Conservation (phyloP, 2,113 vertebrate species). For the Cyanocitta stelleri region DNA sequence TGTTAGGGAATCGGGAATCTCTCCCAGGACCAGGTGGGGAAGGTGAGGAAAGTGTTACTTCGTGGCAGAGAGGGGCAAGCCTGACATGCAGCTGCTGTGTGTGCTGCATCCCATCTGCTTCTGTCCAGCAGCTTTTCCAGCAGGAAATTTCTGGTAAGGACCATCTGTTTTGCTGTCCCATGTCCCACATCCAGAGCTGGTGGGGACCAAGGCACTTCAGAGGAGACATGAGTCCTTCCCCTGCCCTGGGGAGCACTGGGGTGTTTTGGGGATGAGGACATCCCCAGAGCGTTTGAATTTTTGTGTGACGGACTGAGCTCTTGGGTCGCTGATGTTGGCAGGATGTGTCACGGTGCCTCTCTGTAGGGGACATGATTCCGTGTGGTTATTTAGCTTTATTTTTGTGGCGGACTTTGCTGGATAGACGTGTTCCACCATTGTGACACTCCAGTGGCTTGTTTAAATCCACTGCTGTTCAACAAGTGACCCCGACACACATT, state of each 20-base stretch:
- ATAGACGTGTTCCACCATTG: not conserved
- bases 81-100: rapidly evolving
- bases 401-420: not conserved
- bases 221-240: not conserved
- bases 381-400: not conserved
- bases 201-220: not conserved
- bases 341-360: not conserved
- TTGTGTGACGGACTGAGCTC: rapidly evolving
- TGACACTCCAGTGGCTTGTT: not conserved
- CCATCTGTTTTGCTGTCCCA: not conserved
- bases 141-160: not conserved
- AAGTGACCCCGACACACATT: rapidly evolving
- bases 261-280: rapidly evolving
- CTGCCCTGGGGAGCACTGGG: rapidly evolving
- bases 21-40: not conserved
- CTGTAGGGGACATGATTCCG: not conserved
- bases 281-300: not conserved
- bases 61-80: not conserved
- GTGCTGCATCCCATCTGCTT: not conserved
- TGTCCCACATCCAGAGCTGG: not conserved
- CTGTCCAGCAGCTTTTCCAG: not conserved
- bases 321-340: not conserved
- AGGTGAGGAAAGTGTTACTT: not conserved
- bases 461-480: rapidly evolving
- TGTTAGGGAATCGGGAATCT: not conserved